Conservation (phyloP, 2,113 vertebrate species). For the Eulacestoma nigropectus region DNA sequence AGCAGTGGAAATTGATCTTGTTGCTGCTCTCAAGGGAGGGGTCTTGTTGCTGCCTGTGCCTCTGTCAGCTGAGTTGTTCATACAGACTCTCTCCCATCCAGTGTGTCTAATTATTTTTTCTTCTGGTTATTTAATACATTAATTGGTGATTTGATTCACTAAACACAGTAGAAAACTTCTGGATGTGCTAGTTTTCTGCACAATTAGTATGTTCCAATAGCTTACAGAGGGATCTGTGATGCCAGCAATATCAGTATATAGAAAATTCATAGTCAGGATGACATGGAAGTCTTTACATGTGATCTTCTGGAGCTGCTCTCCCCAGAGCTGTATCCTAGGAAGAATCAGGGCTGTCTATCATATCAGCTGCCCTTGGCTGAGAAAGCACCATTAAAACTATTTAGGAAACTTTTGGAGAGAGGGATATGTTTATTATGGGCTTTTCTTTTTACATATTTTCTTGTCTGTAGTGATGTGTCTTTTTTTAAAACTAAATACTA, state of each 20-base stretch:
- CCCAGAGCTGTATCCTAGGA: not conserved
- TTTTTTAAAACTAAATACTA: not conserved
- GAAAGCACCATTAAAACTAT: not conserved
- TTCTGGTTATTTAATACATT: not conserved
- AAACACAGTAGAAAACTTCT: not conserved
- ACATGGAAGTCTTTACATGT: not conserved
- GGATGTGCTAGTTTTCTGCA: not conserved
- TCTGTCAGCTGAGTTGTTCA: not conserved
- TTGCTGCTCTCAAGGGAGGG: not conserved
- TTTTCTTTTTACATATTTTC: not conserved
- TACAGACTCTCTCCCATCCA: not conserved
- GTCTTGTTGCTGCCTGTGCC: not conserved
- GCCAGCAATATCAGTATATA: not conserved
- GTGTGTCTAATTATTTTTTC: not conserved
- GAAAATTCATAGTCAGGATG: not conserved
- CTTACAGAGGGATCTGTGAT: not conserved
- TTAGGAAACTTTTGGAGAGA: not conserved
- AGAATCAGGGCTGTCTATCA: not conserved
- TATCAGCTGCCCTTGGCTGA: not conserved
- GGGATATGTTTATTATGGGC: not conserved
- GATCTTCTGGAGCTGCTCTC: not conserved
- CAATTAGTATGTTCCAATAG: not conserved
- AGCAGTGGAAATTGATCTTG: not conserved
- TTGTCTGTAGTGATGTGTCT: not conserved
- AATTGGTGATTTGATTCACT: not conserved